Base-by-base conservation (phyloP, 2,797 vertebrate species). In the Darevskia nairensis region DNA sequence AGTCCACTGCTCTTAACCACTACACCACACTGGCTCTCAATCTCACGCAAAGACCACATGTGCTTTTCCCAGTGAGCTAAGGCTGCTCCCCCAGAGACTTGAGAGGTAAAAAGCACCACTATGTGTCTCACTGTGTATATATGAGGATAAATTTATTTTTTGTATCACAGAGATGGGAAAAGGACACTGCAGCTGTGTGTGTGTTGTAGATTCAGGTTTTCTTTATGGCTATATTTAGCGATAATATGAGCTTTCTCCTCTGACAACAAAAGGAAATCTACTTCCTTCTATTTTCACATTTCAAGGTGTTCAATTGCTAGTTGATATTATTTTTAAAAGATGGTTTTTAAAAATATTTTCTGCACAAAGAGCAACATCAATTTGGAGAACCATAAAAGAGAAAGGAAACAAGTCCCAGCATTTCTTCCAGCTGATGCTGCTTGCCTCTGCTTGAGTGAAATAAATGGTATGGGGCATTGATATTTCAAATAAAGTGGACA, bases 391-490 rank as follows among this genome's bases (percentile, higher is more conserved):
- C 1, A 61, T 82, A 82, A 89, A 78, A 84, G 71, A 9, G 39
- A 35, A 69, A 9, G 71, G 7, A 89, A 92, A 92, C 46, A 0
- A 82, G 0, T 9, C 1, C n/a, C 50, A 55, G 3, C 84, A 86
- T 41, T 88, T 50, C 81, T 84, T 91, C 32, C 68, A 90, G 2
- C 2, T 35, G 50, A 91, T 86, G 80, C 25, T 79, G 55, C 41
- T 84, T 88, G 83, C 5, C 89, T 90, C 89, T 90, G 89, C 80
- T 87, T 91, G 78, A 87, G 61, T 44, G 50, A 91, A 94, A 93
- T n/a, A 89, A 79, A 89, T 81, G 7, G 85, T 88, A 82, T 66
- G 10, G 72, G 81, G 87, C 83, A 85, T 1, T 84, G 80, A 86
- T 89, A 86, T 27, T 86, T 92, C 68, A 92, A 81, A 89, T 68